These are phyloP conservation scores for Centroberyx gerrardi DNA, from an alignment of 2,797 vertebrate species.

Conservation along the genomic window DNA sequence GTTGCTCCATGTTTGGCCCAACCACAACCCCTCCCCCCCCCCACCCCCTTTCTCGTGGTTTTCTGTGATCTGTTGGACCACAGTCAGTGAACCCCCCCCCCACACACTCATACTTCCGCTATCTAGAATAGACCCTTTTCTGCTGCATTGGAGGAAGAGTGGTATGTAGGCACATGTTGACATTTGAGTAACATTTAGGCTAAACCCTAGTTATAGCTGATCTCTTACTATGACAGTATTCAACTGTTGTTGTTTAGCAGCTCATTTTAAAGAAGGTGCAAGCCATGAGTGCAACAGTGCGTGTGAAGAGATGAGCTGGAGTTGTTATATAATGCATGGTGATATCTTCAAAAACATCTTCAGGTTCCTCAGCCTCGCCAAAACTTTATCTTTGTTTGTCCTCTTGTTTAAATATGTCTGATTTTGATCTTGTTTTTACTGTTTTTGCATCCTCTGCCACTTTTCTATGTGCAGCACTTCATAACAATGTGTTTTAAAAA, in stretches of 20 bases:
- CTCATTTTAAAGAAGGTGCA: background rate
- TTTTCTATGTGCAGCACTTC: no score
- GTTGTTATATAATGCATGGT: background rate
- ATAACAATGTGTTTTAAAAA: no score
- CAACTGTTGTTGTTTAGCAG: slow-evolving; percentile 10
- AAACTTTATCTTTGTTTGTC: no score
- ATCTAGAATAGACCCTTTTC: slow-evolving; percentile 66
- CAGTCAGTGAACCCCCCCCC: slow-evolving; percentile 43
- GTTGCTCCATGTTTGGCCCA: slow-evolving; percentile 71
- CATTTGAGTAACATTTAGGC: slow-evolving; percentile 23
- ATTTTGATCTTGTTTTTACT: no score
- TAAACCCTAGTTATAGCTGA: slow-evolving; percentile 31
- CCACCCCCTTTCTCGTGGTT: slow-evolving; percentile 67
- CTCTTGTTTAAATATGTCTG: no score
- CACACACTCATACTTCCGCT: slow-evolving; percentile 63
- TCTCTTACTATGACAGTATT: slow-evolving; percentile 10
- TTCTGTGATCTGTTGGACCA: slow-evolving; percentile 78
- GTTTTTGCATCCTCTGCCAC: no score
- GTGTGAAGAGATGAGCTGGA: background rate
- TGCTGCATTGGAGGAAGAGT: slow-evolving; percentile 63
- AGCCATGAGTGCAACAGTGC: background rate
- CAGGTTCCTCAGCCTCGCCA: background rate
- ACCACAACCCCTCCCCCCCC: slow-evolving; percentile 54
- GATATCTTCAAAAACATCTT: background rate
- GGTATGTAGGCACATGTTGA: slow-evolving; percentile 66